Evolutionary conservation across 2,888 invertebrate genomes (phyloP).

Genomic region (Operophtera brumata): DNA sequence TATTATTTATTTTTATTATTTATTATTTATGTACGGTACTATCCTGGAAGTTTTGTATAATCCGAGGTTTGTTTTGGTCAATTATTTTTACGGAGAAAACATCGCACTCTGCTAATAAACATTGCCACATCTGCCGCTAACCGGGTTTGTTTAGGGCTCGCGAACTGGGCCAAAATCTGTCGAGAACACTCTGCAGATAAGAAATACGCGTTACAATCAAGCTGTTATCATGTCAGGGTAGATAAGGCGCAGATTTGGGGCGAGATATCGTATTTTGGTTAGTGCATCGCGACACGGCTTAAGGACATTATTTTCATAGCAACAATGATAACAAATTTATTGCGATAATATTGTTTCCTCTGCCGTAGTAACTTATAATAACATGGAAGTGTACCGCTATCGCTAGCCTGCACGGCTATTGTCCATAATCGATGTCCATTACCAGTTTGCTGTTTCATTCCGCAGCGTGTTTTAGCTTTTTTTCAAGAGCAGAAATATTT

Average conservation of each 20-base stretch:
- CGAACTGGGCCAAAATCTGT: constrained; percentile 10
- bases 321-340: constrained; percentile 13
- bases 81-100: no score
- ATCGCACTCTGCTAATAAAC: background rate
- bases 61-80: no score
- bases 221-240: constrained; percentile 17
- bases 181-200: constrained; percentile 17
- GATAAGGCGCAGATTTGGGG: constrained; percentile 28
- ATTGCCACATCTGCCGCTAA: background rate
- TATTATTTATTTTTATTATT: no score
- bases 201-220: constrained; percentile 7
- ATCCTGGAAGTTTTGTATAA: no score
- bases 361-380: no score
- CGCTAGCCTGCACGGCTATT: no score
- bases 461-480: no score
- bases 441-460: no score
- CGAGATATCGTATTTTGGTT: constrained; percentile 28
- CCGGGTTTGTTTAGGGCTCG: background rate
- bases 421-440: no score
- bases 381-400: no score
- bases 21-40: no score
- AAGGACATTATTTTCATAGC: constrained; percentile 8
- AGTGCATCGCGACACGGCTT: constrained; percentile 9
- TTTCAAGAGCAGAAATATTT: no score
- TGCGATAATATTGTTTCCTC: background rate